A percentile compares a stretch with the other conserved stretches of the same genome.
These are phyloP conservation scores for Oscheius sp. DNA, from an alignment of 2,888 invertebrate species.

Conservation along the genomic window DNA sequence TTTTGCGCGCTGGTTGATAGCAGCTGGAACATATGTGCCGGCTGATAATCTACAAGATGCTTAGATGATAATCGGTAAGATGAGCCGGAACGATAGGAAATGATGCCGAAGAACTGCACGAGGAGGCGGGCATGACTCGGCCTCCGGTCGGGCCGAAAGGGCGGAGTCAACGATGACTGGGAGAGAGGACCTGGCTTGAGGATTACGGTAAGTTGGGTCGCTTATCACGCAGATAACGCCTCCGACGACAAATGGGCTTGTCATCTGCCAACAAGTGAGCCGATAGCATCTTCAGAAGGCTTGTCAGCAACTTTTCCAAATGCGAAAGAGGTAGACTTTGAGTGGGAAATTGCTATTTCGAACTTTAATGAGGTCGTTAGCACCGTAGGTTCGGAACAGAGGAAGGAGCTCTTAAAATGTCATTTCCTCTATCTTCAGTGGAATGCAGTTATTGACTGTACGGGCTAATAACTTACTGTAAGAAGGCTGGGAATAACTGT, in stretches of 20 bases:
- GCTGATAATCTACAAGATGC: conserved; percentile 28
- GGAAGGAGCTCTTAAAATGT: too few species aligned
- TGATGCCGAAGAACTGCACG: conserved; percentile 25
- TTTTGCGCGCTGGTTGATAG: background rate
- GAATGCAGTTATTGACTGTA: too few species aligned
- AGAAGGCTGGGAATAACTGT: too few species aligned
- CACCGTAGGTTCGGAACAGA: too few species aligned
- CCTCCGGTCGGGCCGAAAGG: conserved; percentile 11
- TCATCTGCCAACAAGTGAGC: conserved; percentile 35
- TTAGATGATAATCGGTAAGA: conserved; percentile 31
- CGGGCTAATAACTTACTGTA: too few species aligned
- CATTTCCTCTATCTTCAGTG: too few species aligned
- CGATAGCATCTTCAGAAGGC: conserved; percentile 26
- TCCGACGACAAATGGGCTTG: conserved; percentile 37
- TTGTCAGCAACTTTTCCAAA: too few species aligned
- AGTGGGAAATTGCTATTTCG: too few species aligned
- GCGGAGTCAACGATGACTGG: conserved; percentile 11
- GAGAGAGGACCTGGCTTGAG: background rate
- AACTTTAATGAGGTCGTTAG: too few species aligned
- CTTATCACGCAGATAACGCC: conserved; percentile 36
- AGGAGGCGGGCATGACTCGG: conserved; percentile 14
- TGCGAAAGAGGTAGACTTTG: too few species aligned
- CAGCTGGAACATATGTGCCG: conserved; percentile 16
- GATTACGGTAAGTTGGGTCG: conserved; percentile 33
- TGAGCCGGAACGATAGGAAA: conserved; percentile 31